Evolutionary conservation across 2,888 invertebrate species (phyloP), one percentile per base, ranked within the genome.

Genomic region (Scaeva pyrastri): DNA sequence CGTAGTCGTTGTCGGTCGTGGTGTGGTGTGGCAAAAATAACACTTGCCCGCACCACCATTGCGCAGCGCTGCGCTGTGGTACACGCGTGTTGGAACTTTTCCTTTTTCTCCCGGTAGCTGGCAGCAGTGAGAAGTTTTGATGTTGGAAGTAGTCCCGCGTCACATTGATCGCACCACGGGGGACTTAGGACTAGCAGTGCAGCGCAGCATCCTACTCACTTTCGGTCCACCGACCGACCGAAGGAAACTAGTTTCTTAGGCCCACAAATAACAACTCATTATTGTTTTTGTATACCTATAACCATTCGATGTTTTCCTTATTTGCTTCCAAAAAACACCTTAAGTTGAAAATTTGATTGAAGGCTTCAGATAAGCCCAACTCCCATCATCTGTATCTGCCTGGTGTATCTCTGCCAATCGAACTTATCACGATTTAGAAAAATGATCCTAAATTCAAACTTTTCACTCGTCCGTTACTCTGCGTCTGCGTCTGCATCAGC

Each of bases 71-170:
- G 6, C 43, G 56, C 36, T 12, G 8, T 10, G 23, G 23, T 50
- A 48, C 52, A 48, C 64, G 74, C 48, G 70, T 16, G 55, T 45
- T 74, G 73, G 70, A 82, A 86, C 81, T 86, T 86, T 86, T 86
- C 85, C 85, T 86, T 86, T 86, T 86, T 70, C 85, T 84, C 62
- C 83, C 73, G 79, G 70, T 72, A 31, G 78, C 82, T 55, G 73
- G 68, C 39, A 66, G n/a, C 45, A 48, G 36, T 45, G 60, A 58
- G 36, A 60, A 78, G 48, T 56, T 50, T 64, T 70, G 31, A 64
- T 64, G 64, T 64, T 70, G 60, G 70, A 36, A 80, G 60, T 64
- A 60, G 41, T 60, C 60, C n/a, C 75, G 56, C 56, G 21, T 68
- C 48, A 45, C 79, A 55, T 48, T 45, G 72, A 58, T 31, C 50